Evolutionary conservation across 2,797 vertebrate genomes (phyloP), one percentile per base, ranked within the genome.

Genomic region (Falco columbarius): DNA sequence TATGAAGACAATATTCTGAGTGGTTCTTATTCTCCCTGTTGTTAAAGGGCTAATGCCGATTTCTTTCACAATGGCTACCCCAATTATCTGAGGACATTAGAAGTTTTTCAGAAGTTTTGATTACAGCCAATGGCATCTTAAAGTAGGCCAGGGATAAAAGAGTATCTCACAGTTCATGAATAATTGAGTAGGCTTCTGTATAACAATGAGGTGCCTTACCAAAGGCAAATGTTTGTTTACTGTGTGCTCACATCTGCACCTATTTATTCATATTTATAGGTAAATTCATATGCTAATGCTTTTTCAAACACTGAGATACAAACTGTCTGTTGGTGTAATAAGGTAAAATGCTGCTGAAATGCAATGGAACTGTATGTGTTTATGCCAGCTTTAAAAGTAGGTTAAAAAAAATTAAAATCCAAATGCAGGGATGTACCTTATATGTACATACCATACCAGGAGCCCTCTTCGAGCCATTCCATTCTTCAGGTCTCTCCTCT

Each of bases 71-170:
- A 46, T 94, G 73, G 27, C 79, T 95, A 62, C 52, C 54, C 56
- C 59, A 91, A 77, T 95, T 97, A 96, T 91, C 75, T 88, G 67
- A 91, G 75, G 77, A 95, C 63, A 95, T 93, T 14, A 82, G 62
- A 92, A 94, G 79, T 92, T 84, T 95, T 93, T 96, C 94, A 95
- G 87, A 96, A 97, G 73, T 95, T 97, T 93, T 93, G 84, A 93
- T 97, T 94, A 89, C 94, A 96, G 83, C 76, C 92, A 94, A 49
- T 95, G 71, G 86, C 86, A 96, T 88, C 93, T 74, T 82, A 95
- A 97, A 96, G 73, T 97, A 95, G 95, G 97, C 74, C 94, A 97
- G 73, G 91, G 91, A 97, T 96, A 96, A 97, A 97, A 97, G 92
- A 88, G 21, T 92, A 73, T 93, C 88, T 90, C 94, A 89, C 52